phyloP scores from a whole-genome alignment of 2,797 vertebrate species.

The Dendrocincla tyrannina region DNA sequence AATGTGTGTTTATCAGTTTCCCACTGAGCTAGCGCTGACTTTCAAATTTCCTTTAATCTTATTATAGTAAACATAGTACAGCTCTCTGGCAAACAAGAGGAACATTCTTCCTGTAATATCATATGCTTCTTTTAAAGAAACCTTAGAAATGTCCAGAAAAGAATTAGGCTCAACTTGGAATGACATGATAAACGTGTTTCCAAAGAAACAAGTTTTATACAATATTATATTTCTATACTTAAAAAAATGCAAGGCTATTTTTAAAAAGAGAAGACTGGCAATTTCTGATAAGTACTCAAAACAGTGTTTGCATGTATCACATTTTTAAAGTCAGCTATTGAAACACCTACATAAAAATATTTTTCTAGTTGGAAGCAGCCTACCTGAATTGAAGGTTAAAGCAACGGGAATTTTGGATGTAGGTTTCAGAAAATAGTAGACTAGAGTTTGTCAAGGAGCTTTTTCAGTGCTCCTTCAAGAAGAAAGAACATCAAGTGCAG shows the following conservation, averaged over 20 bases:
- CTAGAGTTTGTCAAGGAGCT: not conserved
- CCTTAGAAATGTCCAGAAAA: conserved; percentile 51
- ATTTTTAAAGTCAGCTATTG: conserved; percentile 9
- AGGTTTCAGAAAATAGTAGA: not conserved
- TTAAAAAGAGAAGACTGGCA: not conserved
- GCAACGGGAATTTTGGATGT: not conserved
- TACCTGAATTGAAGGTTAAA: conserved; percentile 6
- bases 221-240: conserved; percentile 22
- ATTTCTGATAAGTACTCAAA: conserved; percentile 17
- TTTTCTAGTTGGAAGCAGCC: conserved; percentile 6
- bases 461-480: not conserved
- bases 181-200: conserved; percentile 30
- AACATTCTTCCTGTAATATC: conserved; percentile 65
- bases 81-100: conserved; percentile 63
- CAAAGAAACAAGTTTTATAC: conserved; percentile 47
- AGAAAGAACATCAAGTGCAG: not conserved
- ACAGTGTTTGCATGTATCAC: not conserved
- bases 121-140: conserved; percentile 64
- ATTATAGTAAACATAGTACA: conserved; percentile 70
- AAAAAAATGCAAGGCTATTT: not conserved
- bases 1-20: conserved; percentile 35
- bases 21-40: conserved; percentile 7
- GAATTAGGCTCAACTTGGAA: conserved; percentile 51
- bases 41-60: conserved; percentile 52
- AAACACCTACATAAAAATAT: not conserved